A percentile compares a stretch with the other conserved stretches of the same genome.
Conservation (phyloP, 2,113 vertebrate species). For the Rhodinocichla rosea region DNA sequence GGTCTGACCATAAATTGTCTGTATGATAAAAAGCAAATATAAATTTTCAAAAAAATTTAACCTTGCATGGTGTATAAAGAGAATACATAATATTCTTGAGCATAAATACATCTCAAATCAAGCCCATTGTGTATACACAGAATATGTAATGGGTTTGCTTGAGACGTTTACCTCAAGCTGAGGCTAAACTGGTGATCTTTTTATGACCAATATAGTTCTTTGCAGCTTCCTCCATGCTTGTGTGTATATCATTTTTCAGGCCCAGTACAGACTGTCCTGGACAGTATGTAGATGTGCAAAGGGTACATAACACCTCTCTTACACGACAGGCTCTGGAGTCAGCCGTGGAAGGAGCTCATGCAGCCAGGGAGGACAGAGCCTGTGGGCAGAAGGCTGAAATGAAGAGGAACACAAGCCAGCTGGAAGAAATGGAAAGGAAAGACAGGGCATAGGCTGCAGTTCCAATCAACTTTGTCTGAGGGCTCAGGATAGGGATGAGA, state of each 20-base stretch:
- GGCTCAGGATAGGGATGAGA: background rate
- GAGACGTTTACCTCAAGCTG: slow-evolving; percentile 33
- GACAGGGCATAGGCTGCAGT: background rate
- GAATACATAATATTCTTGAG: slow-evolving; percentile 75
- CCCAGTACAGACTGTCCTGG: background rate
- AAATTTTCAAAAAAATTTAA: slow-evolving; percentile 73
- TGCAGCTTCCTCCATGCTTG: background rate
- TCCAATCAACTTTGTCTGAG: background rate
- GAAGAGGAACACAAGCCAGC: background rate
- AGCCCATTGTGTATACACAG: slow-evolving; percentile 67
- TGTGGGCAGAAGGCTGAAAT: background rate
- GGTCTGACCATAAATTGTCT: slow-evolving; percentile 66
- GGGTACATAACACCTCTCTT: background rate
- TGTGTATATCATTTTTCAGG: background rate
- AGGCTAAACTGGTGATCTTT: slow-evolving; percentile 36
- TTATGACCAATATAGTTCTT: background rate
- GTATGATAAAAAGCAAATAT: slow-evolving; percentile 74
- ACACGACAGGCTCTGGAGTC: background rate
- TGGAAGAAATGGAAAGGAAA: background rate
- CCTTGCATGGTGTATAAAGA: slow-evolving; percentile 75
- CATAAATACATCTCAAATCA: slow-evolving; percentile 78
- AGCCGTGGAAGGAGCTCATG: background rate
- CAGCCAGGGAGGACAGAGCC: background rate
- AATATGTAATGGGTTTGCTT: slow-evolving; percentile 61
- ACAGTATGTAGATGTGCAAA: background rate